A percentile compares a stretch with the other conserved stretches of the same genome.
phyloP scores from a whole-genome alignment of 1,140 invertebrate genomes.

The Drosophila melanica region DNA sequence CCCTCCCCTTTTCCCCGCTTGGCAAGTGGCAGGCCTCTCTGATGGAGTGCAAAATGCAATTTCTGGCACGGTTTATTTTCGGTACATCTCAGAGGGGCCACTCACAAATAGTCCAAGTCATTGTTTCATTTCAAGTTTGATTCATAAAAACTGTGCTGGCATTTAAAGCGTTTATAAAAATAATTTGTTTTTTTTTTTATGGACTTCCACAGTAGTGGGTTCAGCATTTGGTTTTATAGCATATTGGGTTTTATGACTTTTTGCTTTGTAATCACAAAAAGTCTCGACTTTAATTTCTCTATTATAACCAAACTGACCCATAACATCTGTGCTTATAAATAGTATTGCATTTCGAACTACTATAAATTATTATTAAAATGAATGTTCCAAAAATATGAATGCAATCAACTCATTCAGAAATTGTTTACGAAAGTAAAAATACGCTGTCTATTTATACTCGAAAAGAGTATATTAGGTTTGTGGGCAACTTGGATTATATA shows the following conservation, averaged over 20 bases:
- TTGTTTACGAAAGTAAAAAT: no score
- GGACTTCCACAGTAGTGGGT: slow-evolving; percentile 23
- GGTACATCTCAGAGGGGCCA: slow-evolving; percentile 37
- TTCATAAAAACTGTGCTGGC: slow-evolving; percentile 15
- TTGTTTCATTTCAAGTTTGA: slow-evolving; percentile 47
- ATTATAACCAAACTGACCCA: background rate
- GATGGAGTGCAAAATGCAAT: slow-evolving; percentile 50
- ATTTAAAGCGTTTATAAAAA: slow-evolving; percentile 17
- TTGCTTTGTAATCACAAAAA: slow-evolving; percentile 16
- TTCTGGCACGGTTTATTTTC: slow-evolving; percentile 65
- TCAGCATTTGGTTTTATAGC: slow-evolving; percentile 27
- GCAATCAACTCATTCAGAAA: no score
- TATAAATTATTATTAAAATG: no score
- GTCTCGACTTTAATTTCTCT: background rate
- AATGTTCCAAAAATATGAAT: no score
- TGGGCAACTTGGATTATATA: no score
- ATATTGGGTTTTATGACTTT: slow-evolving; percentile 31
- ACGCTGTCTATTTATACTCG: no score
- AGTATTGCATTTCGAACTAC: no score
- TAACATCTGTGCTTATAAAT: no score
- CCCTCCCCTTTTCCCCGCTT: slow-evolving; percentile 3
- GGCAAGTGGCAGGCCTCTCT: slow-evolving; percentile 3
- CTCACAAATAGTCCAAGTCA: slow-evolving; percentile 47
- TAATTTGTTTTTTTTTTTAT: slow-evolving; percentile 8
- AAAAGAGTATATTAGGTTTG: no score